Evolutionary conservation across 2,113 vertebrate genomes (phyloP).

Genomic region (Porphyrio hochstetteri): DNA sequence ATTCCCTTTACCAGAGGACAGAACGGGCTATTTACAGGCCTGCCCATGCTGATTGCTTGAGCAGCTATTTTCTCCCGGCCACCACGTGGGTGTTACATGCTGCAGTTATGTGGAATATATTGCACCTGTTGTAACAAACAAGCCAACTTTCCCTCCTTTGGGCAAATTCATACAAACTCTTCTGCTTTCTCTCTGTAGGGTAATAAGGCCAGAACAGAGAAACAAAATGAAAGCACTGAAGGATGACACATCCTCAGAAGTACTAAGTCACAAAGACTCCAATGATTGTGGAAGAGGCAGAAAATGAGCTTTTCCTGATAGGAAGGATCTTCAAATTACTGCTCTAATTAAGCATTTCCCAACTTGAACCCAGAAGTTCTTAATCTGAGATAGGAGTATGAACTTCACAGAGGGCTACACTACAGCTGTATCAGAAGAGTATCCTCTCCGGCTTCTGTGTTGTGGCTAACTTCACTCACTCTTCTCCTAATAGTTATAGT

Average conservation of each 20-base stretch:
- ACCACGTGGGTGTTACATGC: fast-evolving
- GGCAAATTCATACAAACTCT: background rate
- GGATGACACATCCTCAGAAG: background rate
- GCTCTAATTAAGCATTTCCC: background rate
- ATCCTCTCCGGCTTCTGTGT: background rate
- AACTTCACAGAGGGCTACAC: background rate
- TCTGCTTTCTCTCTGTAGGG: background rate
- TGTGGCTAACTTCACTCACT: background rate
- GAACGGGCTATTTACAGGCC: background rate
- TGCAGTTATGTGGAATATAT: background rate
- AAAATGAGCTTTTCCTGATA: background rate
- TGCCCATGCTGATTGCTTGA: background rate
- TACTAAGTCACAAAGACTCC: background rate
- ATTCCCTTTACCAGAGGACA: background rate
- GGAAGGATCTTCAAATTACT: background rate
- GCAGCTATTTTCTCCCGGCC: background rate
- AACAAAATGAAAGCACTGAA: background rate
- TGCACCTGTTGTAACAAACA: background rate
- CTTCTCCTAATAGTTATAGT: background rate
- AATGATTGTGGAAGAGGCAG: background rate
- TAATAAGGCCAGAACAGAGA: background rate
- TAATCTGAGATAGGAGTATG: background rate
- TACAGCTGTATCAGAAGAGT: background rate
- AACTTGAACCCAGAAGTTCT: background rate
- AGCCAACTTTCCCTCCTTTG: background rate